Percentiles rank a stretch among this genome's conserved stretches.
These are phyloP conservation scores for Esperia sulphurella DNA, from an alignment of 2,888 invertebrate species.

Conservation along the genomic window DNA sequence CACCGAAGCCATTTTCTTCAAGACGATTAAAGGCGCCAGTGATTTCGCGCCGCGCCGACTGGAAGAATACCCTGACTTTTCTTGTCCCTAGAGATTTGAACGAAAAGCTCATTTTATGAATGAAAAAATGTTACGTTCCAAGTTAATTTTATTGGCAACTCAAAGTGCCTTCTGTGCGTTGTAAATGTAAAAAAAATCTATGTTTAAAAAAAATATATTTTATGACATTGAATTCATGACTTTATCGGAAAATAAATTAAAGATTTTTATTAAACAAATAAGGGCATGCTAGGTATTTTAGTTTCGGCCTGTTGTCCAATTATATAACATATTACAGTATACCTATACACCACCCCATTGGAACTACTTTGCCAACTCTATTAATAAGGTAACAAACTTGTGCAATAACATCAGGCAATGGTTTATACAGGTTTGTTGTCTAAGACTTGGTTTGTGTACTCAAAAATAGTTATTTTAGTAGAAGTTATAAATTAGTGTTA, in stretches of 20 bases:
- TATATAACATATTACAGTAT: too few species aligned
- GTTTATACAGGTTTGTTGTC: conserved; percentile 44
- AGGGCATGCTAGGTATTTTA: too few species aligned
- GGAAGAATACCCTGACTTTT: conserved; percentile 6
- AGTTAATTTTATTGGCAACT: too few species aligned
- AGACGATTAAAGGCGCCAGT: conserved; percentile 63
- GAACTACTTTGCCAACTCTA: conserved; percentile 70
- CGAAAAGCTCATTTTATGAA: conserved; percentile 1
- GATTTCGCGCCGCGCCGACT: conserved; percentile 45
- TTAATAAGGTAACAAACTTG: conserved; percentile 71
- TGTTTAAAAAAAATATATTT: too few species aligned
- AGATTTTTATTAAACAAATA: too few species aligned
- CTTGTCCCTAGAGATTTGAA: neutral
- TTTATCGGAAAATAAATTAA: too few species aligned
- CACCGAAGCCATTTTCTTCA: conserved; percentile 71
- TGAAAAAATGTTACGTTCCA: too few species aligned
- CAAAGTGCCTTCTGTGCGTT: too few species aligned
- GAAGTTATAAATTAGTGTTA: too few species aligned
- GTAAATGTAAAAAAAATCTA: too few species aligned
- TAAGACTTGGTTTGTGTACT: neutral
- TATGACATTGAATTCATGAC: too few species aligned
- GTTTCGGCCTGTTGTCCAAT: too few species aligned
- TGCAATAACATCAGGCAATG: conserved; percentile 61
- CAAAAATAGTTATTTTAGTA: neutral
- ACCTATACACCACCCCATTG: conserved; percentile 35